Percentiles rank a stretch among this genome's conserved stretches.
Conservation (phyloP, 2,113 vertebrate species). For the Cichladusa arquata region DNA sequence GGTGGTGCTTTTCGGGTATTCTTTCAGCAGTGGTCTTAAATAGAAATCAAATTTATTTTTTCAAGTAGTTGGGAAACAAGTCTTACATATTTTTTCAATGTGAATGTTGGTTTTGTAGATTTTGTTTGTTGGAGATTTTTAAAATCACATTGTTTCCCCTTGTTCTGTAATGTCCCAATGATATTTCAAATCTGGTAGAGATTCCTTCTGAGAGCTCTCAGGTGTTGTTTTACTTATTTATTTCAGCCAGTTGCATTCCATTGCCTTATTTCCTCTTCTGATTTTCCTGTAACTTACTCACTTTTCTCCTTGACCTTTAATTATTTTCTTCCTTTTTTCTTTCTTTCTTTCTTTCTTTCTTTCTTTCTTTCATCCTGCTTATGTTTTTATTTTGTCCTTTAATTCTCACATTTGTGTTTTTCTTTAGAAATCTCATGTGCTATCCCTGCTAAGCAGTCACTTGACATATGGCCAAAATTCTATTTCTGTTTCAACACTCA, state of each 20-base stretch:
- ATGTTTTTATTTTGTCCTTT: not conserved
- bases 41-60: not conserved
- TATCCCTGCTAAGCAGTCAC: not conserved
- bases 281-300: not conserved
- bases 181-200: not conserved
- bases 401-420: not conserved
- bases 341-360: not conserved
- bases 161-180: not conserved
- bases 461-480: not conserved
- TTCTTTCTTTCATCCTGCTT: not conserved
- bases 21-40: not conserved
- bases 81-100: not conserved
- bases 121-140: not conserved
- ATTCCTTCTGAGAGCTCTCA: not conserved
- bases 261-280: not conserved
- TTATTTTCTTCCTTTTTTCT: not conserved
- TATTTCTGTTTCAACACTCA: not conserved
- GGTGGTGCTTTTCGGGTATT: not conserved
- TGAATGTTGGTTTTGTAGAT: not conserved
- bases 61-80: not conserved
- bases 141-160: not conserved
- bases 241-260: not conserved
- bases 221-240: not conserved
- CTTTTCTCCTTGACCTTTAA: not conserved
- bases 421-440: not conserved